Base-by-base conservation (phyloP, 2,888 invertebrate genomes). In the Nowickia ferox region DNA sequence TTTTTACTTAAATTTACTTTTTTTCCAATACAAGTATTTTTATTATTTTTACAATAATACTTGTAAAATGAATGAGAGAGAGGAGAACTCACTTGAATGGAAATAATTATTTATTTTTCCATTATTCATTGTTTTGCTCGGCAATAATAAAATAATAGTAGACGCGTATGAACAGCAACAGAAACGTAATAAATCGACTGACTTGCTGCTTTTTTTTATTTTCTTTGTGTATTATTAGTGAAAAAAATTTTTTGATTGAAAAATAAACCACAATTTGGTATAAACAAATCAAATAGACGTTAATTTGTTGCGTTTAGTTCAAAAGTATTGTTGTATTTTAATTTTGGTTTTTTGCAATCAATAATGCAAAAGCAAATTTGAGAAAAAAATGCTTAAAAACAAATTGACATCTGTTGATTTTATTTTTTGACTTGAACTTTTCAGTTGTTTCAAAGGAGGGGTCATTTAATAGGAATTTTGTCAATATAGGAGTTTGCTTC, bases 1-100 rank as follows among this genome's bases (percentile, higher is more conserved):
- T 79, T 80, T 88, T 88, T 69, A 75, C 88, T 87, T 87, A 51
- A 48, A 65, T 65, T 74, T 68, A 72, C 44, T 59, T 61, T 72
- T 74, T 17, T 51, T 87, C 83, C 88, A 87, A 59, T 88, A 84
- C 87, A 87, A 6, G 19, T 17, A 53, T 10, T 17, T 51, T 30
- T 30, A 4, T 9, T 85, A 77, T 57, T 57, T 76, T 72, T 40
- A 68, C 59, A 74, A 68, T 38, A 66, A 48, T 66, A 48, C 53
- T 51, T 51, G 65, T 66, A 72, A 65, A 77, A 69, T 77, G 80
- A 63, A 63, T 71, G 59, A 61, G 79, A 68, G 87, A 87, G 88
- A 87, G 88, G 88, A 84, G 88, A 89, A 90, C 87, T 87, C 91
- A 90, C 88, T 90, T 90, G 88, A 89, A 89, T 87, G 91, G 91